These are phyloP conservation scores for Tinea pellionella DNA, from an alignment of 2,888 invertebrate genomes.

Conservation along the genomic window DNA sequence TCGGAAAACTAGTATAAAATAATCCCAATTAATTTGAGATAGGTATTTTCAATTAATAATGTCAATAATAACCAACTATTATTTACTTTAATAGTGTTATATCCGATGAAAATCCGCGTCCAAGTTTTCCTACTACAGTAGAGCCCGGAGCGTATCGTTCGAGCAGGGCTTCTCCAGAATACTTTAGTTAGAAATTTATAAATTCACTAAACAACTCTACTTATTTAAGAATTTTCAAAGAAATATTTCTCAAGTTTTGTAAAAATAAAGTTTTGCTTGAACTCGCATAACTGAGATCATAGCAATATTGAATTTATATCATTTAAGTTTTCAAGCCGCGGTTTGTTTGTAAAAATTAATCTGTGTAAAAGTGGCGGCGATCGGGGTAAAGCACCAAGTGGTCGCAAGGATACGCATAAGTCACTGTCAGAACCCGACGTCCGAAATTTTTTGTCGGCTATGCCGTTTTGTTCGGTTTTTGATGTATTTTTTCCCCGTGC, in stretches of 20 bases:
- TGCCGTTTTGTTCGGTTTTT: slow-evolving; percentile 18
- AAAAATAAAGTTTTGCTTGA: background rate
- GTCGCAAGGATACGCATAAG: slow-evolving; percentile 51
- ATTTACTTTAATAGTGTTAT: background rate
- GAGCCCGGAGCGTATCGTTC: background rate
- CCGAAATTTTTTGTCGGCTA: slow-evolving; percentile 41
- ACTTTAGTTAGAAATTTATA: background rate
- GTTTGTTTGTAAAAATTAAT: slow-evolving; percentile 22
- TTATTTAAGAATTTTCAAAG: background rate
- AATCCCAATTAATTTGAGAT: no score
- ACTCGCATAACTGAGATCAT: background rate
- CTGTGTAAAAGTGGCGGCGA: slow-evolving; percentile 44
- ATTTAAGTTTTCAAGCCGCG: background rate
- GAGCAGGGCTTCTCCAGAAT: background rate
- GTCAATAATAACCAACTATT: background rate
- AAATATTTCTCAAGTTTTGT: background rate
- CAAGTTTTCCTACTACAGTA: no score
- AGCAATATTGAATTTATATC: background rate
- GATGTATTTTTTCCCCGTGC: background rate
- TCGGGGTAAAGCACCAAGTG: slow-evolving; percentile 43
- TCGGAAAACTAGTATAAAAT: background rate
- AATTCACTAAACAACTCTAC: background rate
- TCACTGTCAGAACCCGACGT: slow-evolving; percentile 53
- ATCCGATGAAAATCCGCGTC: no score
- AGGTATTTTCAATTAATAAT: no score